Evolutionary conservation across 53 echinoderm and acorn worm genomes (phyloP), one percentile per base, ranked within the genome.

Genomic region (Zoroaster sp.): DNA sequence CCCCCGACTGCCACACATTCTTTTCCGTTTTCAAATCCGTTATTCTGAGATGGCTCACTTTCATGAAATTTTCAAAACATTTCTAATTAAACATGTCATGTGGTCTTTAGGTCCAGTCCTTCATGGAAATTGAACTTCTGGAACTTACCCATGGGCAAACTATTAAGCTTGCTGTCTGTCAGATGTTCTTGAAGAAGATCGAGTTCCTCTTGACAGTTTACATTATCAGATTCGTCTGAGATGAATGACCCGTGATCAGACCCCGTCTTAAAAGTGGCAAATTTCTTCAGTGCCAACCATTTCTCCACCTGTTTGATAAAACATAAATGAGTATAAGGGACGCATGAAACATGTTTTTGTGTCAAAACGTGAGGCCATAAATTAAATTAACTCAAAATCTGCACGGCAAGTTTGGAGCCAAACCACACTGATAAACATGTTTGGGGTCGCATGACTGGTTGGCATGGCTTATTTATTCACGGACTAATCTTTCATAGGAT

Each of bases 201-300:
- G 5, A 3, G 21, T 18, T 42, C 11, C 3, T 20, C 46, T 15
- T 47, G 1, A 12, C 51, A 17, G 51, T 49, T 76, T 14, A 46
- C 76, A 33, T 76, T 76, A 40, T 17, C 73, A 73, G 63, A 28
- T 9, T 28, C 10, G 9, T 25, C 63, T 21, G 28, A 0, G 28
- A 28, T 0, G 30, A 59, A 59, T 25, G 63, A 25, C 2, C 63
- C 63, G 8, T 59, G 8, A 28, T 59, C 28, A 21, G 28, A 10
- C 10, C 63, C 63, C 7, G 25, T 28, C 28, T 21, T 25, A 10
- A 59, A 59, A 8, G 63, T 25, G 21, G 11, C 63, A 28, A 21
- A 59, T 45, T 40, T 77, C 15, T 67, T 33, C 0, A 88, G 88
- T 34, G 66, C 47, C 23, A 88, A 20, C 77, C 76, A 73, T 11